Percentiles rank a stretch among this genome's conserved stretches.
These are phyloP conservation scores for Lycaon pictus DNA, from an alignment of 2,113 vertebrate species.

Conservation along the genomic window DNA sequence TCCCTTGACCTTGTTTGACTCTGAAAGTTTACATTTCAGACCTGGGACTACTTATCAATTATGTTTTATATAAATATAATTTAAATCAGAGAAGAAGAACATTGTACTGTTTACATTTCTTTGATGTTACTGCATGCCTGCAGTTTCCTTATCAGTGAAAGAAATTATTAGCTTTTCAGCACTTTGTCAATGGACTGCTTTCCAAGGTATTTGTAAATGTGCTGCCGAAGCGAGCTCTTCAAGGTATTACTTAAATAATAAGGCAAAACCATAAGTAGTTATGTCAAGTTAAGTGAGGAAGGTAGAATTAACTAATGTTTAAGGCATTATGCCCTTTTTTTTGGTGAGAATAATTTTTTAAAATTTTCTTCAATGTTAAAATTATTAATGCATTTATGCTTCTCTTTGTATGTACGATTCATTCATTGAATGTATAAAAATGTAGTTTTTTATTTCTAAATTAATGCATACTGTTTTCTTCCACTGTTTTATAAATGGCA, in stretches of 20 bases:
- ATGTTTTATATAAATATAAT: constrained; percentile 55
- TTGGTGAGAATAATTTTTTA: neutral
- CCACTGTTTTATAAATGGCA: constrained; percentile 18
- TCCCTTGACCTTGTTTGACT: neutral
- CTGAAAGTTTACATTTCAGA: neutral
- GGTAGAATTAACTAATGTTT: constrained; percentile 34
- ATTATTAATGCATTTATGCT: constrained; percentile 29
- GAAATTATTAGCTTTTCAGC: constrained; percentile 40
- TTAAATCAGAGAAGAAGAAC: neutral
- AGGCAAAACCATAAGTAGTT: neutral
- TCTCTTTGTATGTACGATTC: constrained; percentile 21
- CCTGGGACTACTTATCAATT: neutral
- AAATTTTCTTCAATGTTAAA: neutral
- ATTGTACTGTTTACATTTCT: constrained; percentile 23
- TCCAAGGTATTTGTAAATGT: neutral
- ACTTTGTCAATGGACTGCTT: neutral
- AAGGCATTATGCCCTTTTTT: neutral
- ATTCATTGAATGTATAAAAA: constrained; percentile 6
- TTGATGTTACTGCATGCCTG: neutral
- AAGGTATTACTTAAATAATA: constrained; percentile 45
- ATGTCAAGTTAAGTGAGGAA: constrained; percentile 33
- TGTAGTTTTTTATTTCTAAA: constrained; percentile 1
- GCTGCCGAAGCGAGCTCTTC: too few relatives aligned
- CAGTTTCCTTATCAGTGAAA: constrained; percentile 9
- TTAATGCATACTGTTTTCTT: constrained; percentile 7